Evolutionary conservation across 2,888 invertebrate genomes (phyloP).

Genomic region (Vesta saturnalis): DNA sequence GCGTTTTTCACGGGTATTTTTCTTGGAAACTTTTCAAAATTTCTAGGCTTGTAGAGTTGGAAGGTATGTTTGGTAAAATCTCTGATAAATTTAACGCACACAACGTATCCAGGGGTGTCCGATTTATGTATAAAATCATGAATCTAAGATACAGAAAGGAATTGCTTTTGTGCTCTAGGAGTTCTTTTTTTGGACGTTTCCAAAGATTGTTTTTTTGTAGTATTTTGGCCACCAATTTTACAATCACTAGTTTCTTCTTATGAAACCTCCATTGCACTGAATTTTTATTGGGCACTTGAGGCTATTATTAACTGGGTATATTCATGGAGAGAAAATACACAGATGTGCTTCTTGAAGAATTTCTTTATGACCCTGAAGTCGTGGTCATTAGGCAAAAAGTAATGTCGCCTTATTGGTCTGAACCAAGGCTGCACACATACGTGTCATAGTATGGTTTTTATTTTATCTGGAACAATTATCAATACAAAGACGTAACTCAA

Average conservation of each 20-base stretch:
- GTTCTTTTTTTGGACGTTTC: no score
- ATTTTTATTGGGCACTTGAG: not conserved
- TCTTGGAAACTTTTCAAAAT: no score
- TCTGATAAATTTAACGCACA: not conserved
- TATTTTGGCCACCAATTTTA: not conserved
- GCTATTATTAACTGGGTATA: conserved; percentile 1
- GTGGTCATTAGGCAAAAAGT: not conserved
- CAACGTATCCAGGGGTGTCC: not conserved
- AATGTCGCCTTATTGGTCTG: not conserved
- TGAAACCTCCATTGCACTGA: not conserved
- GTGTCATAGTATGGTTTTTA: not conserved
- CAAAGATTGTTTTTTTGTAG: not conserved
- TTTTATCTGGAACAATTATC: not conserved
- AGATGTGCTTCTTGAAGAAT: not conserved
- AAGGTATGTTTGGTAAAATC: not conserved
- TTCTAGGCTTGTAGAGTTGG: not conserved
- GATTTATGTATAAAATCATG: not conserved
- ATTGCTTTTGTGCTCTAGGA: no score
- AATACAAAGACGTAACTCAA: not conserved
- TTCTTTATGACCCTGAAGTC: not conserved
- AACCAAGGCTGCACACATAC: not conserved
- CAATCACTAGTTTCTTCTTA: not conserved
- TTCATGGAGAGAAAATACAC: conserved; percentile 3
- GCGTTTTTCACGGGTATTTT: no score
- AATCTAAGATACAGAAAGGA: no score